These are phyloP conservation scores for Lordiphosa mommai DNA, from an alignment of 1,140 invertebrate species.

Conservation along the genomic window DNA sequence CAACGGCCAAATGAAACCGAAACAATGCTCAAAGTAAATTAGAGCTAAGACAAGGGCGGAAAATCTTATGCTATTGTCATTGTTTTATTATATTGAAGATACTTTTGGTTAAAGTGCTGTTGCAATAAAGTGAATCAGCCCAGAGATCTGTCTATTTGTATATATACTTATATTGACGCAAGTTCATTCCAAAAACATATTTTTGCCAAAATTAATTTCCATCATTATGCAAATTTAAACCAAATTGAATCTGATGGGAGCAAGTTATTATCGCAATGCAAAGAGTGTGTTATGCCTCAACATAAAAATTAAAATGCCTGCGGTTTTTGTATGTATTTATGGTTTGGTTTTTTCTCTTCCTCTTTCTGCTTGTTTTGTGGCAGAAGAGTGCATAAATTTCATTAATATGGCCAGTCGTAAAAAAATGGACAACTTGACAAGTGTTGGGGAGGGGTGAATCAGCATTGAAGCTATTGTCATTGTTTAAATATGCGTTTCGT, in stretches of 20 bases:
- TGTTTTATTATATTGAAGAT: no score
- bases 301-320: conserved; percentile 44
- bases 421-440: conserved; percentile 16
- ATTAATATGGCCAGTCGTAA: conserved; percentile 42
- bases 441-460: background rate
- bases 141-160: background rate
- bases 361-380: background rate
- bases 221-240: conserved; percentile 5
- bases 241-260: conserved; percentile 30
- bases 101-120: no score
- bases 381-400: conserved; percentile 27
- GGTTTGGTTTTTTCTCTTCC: conserved; percentile 2
- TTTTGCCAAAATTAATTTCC: conserved; percentile 4
- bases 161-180: conserved; percentile 22
- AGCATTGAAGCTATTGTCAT: conserved; percentile 4
- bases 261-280: conserved; percentile 15
- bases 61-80: no score
- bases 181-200: conserved; percentile 35
- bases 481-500: background rate
- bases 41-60: no score
- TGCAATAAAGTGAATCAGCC: background rate
- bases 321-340: conserved; percentile 22
- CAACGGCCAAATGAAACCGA: conserved; percentile 7
- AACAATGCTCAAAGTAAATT: conserved; percentile 2
- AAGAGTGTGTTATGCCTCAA: conserved; percentile 25